Base-by-base conservation (phyloP, 2,888 invertebrate genomes). In the Chloromyia formosa region DNA sequence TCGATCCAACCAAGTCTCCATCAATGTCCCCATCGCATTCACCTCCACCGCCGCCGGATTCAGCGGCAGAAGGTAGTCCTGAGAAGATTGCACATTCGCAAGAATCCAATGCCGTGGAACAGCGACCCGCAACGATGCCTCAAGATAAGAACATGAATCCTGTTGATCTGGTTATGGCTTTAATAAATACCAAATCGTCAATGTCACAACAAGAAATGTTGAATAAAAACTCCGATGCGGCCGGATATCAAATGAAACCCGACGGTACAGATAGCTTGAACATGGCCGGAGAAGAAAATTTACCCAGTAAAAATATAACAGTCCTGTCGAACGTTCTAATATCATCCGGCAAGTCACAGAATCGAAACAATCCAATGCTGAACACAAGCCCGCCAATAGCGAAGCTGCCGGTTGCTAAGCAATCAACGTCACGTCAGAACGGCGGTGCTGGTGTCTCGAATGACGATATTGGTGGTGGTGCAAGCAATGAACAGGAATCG, bases 1-100 rank as follows among this genome's bases (percentile, higher is more conserved):
- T 94, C 84, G 95, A 95, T 85, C 95, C 95, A 0, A 95, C 95
- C 9, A 93, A 94, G 83, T 94, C 94, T 0, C 85, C 85, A 1
- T 86, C 85, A 1, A 77, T 83, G 18, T 84, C 85, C 1, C 84
- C 85, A 1, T 84, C 86, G 1, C 84, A 84, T 56, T 82, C 83
- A 35, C 83, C 82, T 10, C 78, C 81, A 1, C 75, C 79, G 56
- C 77, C 80, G 40, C 80, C 82, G 35, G 80, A 81, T 75, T 27
- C 40, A 3, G 45, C 35, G 14, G 73, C 77, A 40, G 74, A 75
- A 5, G 78, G 78, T 20, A 16, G 42, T 10, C 49, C 45, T 10
- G 74, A 77, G 1, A 71, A 76, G 16, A 76, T 76, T 1, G 18
- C 61, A n/a, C 45, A 54, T 27, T 56, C 58, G 1, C 20, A 75